phyloP scores from a whole-genome alignment of 2,888 invertebrate species.

The Panzeria rudis region DNA sequence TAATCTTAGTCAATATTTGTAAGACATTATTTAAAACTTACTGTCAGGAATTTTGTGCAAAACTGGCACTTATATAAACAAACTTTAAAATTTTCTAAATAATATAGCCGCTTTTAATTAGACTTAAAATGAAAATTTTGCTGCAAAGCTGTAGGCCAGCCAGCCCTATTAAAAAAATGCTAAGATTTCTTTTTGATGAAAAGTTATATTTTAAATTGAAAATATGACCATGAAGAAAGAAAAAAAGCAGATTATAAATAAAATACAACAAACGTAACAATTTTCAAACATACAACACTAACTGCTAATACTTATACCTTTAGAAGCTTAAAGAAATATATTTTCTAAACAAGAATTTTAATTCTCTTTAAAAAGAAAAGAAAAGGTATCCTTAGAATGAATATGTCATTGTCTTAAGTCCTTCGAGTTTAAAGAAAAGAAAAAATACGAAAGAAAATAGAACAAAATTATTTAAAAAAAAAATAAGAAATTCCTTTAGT shows the following conservation, averaged over 20 bases:
- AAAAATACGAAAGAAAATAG: background rate
- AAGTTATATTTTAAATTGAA: conserved; percentile 4
- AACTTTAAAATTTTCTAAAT: no score
- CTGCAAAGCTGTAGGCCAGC: conserved; percentile 7
- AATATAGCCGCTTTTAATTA: background rate
- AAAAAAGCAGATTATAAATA: conserved; percentile 37
- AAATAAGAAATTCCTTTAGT: conserved; percentile 35
- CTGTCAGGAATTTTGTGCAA: no score
- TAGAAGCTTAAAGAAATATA: conserved; percentile 8
- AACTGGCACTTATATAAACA: no score
- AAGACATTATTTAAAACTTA: no score
- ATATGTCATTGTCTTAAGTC: conserved; percentile 60
- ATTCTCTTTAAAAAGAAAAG: background rate
- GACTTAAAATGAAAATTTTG: background rate
- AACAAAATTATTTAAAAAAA: background rate
- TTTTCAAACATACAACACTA: background rate
- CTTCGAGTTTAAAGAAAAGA: conserved; percentile 26
- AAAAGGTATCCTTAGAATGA: conserved; percentile 42
- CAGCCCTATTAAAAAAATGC: background rate
- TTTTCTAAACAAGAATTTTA: conserved; percentile 2
- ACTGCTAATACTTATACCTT: background rate
- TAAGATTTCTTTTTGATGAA: background rate
- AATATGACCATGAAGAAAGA: conserved; percentile 42
- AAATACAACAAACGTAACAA: background rate
- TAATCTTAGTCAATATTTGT: no score